Conservation (phyloP, 1,140 invertebrate species). For the Solenopsis invicta region DNA sequence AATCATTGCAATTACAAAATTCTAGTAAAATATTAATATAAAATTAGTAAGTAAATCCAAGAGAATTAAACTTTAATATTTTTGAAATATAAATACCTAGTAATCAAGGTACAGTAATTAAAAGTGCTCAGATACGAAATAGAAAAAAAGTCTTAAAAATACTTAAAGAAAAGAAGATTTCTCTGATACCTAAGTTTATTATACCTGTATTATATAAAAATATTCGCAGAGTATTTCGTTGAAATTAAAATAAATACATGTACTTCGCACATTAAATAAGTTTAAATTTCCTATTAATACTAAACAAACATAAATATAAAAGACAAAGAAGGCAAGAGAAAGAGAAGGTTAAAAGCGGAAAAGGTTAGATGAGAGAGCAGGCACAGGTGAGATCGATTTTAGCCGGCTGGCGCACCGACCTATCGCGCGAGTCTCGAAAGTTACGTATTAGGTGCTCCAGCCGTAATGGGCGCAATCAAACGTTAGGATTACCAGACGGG, state of each 20-base stretch:
- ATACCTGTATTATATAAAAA: background rate
- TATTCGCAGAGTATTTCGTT: background rate
- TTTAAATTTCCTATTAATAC: background rate
- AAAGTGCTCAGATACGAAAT: background rate
- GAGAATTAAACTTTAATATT: background rate
- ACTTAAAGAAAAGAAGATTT: background rate
- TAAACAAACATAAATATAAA: background rate
- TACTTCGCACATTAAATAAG: background rate
- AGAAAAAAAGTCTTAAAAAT: background rate
- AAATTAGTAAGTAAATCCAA: background rate
- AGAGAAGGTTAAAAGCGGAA: background rate
- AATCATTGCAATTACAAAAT: background rate
- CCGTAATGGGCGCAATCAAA: conserved; percentile 83
- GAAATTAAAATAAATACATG: background rate
- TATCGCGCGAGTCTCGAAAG: conserved; percentile 76
- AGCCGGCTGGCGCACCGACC: conserved; percentile 59
- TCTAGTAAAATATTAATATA: background rate
- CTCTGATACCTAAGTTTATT: background rate
- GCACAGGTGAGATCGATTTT: conserved; percentile 75
- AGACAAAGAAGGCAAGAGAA: background rate
- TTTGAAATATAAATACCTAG: background rate
- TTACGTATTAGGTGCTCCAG: conserved; percentile 81
- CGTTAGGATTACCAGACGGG: conserved; percentile 79
- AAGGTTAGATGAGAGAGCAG: background rate
- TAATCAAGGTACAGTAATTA: background rate